Evolutionary conservation across 1,140 invertebrate species (phyloP), one percentile per base, ranked within the genome.

Genomic region (Maconellicoccus hirsutus): DNA sequence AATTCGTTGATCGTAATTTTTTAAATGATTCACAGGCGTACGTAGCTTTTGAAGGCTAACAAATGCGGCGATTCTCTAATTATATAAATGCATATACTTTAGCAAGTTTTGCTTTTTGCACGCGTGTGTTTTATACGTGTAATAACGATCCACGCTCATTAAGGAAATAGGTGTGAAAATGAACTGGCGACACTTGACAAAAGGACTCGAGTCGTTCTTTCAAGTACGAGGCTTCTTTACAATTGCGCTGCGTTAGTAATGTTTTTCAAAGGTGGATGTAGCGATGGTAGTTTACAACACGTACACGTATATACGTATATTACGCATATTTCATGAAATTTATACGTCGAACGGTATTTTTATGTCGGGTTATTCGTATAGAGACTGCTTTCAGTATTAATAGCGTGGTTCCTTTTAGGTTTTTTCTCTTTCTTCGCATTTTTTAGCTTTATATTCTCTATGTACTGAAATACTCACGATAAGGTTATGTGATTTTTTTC

Each of bases 121-220:
- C 42, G 42, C 42, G 10, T 19, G 42, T 52, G 3, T 14, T 14
- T 19, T 19, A 52, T 52, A 16, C 42, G 42, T 52, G 16, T 16
- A 52, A 52, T 52, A 52, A 52, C 42, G 42, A 52, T 52, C 42
- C 12, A 52, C 42, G 42, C 42, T 52, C 42, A 52, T 52, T 52
- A 52, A 52, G 42, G n/a, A 52, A 52, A 52, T 52, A 52, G 42
- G 42, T 52, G 42, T 52, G 42, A 52, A 52, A 52, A 52, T 52
- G n/a, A 52, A 52, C 42, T 16, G 42, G 42, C 42, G 42, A 52
- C 42, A 52, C 42, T 52, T 52, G 42, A 52, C 42, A 19, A 52
- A 52, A 52, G 42, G 3, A 16, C 42, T 52, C 42, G 42, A 19
- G 12, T 52, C 42, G 42, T 52, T 52, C 42, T 52, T 52, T 52